phyloP scores from a whole-genome alignment of 2,888 invertebrate species.

The Zygaena filipendulae region DNA sequence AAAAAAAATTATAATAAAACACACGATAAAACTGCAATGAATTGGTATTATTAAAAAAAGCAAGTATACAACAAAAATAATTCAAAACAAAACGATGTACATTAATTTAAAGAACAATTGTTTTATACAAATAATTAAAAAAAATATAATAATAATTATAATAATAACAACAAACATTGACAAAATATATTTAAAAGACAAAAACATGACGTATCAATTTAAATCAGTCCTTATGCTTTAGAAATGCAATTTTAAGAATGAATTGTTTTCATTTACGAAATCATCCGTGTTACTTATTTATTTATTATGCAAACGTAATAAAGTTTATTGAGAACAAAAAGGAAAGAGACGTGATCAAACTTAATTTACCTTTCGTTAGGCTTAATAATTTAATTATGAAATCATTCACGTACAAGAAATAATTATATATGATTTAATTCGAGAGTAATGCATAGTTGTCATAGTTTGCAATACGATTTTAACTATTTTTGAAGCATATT shows the following conservation, averaged over 20 bases:
- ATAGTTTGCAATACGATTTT: constrained; percentile 60
- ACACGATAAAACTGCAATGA: constrained; percentile 76
- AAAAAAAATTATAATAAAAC: constrained; percentile 62
- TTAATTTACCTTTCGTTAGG: constrained; percentile 41
- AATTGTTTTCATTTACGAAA: constrained; percentile 42
- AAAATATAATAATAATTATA: constrained; percentile 72
- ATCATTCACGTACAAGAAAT: constrained; percentile 27
- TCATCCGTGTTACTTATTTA: constrained; percentile 46
- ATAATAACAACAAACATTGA: constrained; percentile 71
- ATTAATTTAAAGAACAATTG: constrained; percentile 81
- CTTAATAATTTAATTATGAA: constrained; percentile 38
- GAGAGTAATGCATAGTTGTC: constrained; percentile 45
- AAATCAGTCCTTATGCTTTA: constrained; percentile 62
- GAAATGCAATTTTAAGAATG: constrained; percentile 67
- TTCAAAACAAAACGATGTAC: constrained; percentile 81
- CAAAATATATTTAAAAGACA: constrained; percentile 69
- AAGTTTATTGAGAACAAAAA: constrained; percentile 24
- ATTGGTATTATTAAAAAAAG: constrained; percentile 81
- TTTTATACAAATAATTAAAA: constrained; percentile 75
- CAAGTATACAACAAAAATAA: constrained; percentile 81
- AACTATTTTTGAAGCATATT: no score
- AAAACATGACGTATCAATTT: constrained; percentile 66
- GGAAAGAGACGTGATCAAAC: constrained; percentile 36
- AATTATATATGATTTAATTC: constrained; percentile 23
- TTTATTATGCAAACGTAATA: constrained; percentile 58